These are phyloP conservation scores for Drosophila subpulchrella DNA, from an alignment of 1,140 invertebrate species.

Conservation along the genomic window DNA sequence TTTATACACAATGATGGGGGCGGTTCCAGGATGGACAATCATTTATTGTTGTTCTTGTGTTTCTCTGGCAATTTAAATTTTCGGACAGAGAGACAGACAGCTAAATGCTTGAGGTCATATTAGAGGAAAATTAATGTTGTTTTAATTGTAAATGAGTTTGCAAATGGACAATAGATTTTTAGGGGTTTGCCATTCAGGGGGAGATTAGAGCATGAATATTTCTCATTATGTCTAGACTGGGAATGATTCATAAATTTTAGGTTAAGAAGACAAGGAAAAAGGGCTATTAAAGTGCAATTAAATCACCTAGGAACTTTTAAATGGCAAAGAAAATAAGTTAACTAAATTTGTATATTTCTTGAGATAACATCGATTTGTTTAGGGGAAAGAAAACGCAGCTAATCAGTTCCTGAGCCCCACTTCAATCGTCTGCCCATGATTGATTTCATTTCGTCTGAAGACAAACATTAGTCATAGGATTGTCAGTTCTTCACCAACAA, in stretches of 20 bases:
- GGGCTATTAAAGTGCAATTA: background rate
- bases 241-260: constrained; percentile 19
- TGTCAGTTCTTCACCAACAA: constrained; percentile 23
- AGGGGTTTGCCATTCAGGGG: constrained; percentile 8
- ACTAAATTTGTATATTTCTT: no score
- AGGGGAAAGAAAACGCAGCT: constrained; percentile 1
- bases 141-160: constrained; percentile 81
- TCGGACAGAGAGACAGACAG: constrained; percentile 26
- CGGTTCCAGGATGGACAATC: constrained; percentile 44
- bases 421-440: constrained; percentile 35
- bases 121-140: constrained; percentile 79
- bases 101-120: constrained; percentile 77
- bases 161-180: constrained; percentile 36
- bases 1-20: constrained; percentile 32
- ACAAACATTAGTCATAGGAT: constrained; percentile 58
- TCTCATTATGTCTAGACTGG: constrained; percentile 46
- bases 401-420: constrained; percentile 33
- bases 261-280: no score
- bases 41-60: constrained; percentile 41
- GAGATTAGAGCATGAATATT: constrained; percentile 11
- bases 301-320: background rate
- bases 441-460: constrained; percentile 49
- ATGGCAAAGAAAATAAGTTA: background rate
- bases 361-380: no score
- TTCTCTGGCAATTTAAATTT: constrained; percentile 64